Percentiles rank a stretch among this genome's conserved stretches.
Evolutionary conservation across 2,888 invertebrate genomes (phyloP).

Genomic region (Anarsia innoxiella): DNA sequence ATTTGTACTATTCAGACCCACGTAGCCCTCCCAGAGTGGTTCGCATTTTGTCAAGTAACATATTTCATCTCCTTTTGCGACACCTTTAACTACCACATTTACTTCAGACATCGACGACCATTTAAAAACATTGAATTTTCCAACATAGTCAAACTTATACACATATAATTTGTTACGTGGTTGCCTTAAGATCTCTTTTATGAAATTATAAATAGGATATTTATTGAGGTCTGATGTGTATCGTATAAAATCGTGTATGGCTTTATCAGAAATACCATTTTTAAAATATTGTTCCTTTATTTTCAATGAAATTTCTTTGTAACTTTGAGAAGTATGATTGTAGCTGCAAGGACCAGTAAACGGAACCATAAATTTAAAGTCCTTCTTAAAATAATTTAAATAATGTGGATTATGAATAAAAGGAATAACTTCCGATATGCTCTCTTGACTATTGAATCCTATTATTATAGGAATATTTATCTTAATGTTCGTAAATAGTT

Average conservation of each 20-base stretch:
- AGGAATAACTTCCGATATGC: constrained; percentile 58
- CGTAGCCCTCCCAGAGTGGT: constrained; percentile 51
- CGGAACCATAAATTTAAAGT: constrained; percentile 60
- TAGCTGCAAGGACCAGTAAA: constrained; percentile 47
- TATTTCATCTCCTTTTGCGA: constrained; percentile 66
- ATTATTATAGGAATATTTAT: constrained; percentile 50
- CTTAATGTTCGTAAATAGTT: constrained; percentile 25
- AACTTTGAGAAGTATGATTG: constrained; percentile 36
- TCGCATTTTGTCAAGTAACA: constrained; percentile 65
- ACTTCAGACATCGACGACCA: constrained; percentile 38
- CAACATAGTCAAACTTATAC: constrained; percentile 66
- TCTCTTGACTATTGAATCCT: constrained; percentile 69
- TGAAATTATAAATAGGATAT: constrained; percentile 60
- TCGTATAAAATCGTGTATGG: constrained; percentile 42
- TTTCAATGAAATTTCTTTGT: constrained; percentile 34
- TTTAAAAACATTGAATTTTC: constrained; percentile 52
- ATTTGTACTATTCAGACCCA: constrained; percentile 29
- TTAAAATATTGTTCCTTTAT: constrained; percentile 53
- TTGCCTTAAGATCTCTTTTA: constrained; percentile 35
- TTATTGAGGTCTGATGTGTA: constrained; percentile 61
- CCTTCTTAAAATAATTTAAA: constrained; percentile 38
- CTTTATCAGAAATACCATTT: constrained; percentile 36
- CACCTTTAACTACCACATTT: constrained; percentile 45
- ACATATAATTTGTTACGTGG: constrained; percentile 36
- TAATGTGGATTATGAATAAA: constrained; percentile 51